A percentile compares a stretch with the other conserved stretches of the same genome.
phyloP scores from a whole-genome alignment of 2,888 invertebrate species.

The Thymelicus lineola region DNA sequence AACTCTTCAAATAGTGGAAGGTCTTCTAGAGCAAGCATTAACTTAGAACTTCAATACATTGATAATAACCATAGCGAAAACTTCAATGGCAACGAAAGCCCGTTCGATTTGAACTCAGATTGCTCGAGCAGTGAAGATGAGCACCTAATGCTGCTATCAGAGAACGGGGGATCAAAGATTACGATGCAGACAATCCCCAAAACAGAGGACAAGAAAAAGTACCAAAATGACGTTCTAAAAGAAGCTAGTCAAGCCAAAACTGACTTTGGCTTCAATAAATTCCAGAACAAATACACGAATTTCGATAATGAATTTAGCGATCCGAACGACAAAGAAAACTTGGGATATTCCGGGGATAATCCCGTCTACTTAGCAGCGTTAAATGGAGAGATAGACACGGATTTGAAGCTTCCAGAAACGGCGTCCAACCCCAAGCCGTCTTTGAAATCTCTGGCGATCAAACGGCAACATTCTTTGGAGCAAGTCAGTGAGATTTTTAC shows the following conservation, averaged over 20 bases:
- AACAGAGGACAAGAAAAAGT: conserved; percentile 54
- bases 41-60: conserved; percentile 73
- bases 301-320: conserved; percentile 80
- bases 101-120: conserved; percentile 44
- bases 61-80: conserved; percentile 63
- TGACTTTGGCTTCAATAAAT: conserved; percentile 70
- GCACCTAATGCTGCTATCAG: conserved; percentile 75
- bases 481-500: conserved; percentile 91
- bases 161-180: conserved; percentile 77
- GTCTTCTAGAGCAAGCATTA: conserved; percentile 73
- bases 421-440: conserved; percentile 63
- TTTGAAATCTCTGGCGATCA: conserved; percentile 66
- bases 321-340: conserved; percentile 76
- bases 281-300: conserved; percentile 73
- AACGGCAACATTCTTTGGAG: conserved; percentile 89
- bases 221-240: conserved; percentile 71
- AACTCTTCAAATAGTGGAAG: conserved; percentile 61
- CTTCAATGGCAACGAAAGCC: conserved; percentile 50
- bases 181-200: conserved; percentile 74
- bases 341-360: conserved; percentile 72
- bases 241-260: conserved; percentile 70
- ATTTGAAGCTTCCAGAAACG: conserved; percentile 58
- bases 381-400: conserved; percentile 68
- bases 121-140: conserved; percentile 82
- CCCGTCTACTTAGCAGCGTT: conserved; percentile 75